Evolutionary conservation across 2,888 invertebrate genomes (phyloP).

Genomic region (Metalampra italica): DNA sequence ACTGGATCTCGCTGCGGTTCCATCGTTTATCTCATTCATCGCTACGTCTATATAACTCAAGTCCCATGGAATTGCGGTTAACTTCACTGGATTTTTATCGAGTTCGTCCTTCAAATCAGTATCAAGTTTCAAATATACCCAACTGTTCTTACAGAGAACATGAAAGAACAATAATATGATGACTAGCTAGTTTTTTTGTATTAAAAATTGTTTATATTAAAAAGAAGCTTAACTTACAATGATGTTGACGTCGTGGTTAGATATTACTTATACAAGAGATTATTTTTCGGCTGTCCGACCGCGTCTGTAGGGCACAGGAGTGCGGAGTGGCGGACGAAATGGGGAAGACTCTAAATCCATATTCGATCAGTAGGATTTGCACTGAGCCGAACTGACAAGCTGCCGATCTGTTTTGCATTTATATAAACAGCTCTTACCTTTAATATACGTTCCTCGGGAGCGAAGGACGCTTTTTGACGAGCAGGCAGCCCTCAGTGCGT

Average conservation of each 20-base stretch:
- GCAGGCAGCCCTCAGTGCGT: conserved; percentile 2
- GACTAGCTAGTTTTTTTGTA: too few species aligned
- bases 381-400: conserved; percentile 76
- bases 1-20: conserved; percentile 26
- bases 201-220: too few species aligned
- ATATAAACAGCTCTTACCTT: conserved; percentile 75
- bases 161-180: too few species aligned
- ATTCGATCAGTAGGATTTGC: conserved; percentile 73
- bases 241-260: neutral
- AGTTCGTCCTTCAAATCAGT: neutral
- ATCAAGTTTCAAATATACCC: neutral
- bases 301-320: conserved; percentile 56
- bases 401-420: conserved; percentile 77
- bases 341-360: conserved; percentile 73
- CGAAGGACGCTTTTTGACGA: conserved; percentile 31
- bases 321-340: conserved; percentile 55
- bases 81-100: neutral
- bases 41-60: conserved; percentile 12
- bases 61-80: neutral
- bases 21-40: conserved; percentile 20
- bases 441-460: conserved; percentile 50
- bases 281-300: conserved; percentile 74
- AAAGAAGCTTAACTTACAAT: too few species aligned
- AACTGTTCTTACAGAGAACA: too few species aligned
- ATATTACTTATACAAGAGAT: conserved; percentile 36